These are phyloP conservation scores for Drosophila formosana DNA, from an alignment of 2,888 invertebrate species.

Conservation along the genomic window DNA sequence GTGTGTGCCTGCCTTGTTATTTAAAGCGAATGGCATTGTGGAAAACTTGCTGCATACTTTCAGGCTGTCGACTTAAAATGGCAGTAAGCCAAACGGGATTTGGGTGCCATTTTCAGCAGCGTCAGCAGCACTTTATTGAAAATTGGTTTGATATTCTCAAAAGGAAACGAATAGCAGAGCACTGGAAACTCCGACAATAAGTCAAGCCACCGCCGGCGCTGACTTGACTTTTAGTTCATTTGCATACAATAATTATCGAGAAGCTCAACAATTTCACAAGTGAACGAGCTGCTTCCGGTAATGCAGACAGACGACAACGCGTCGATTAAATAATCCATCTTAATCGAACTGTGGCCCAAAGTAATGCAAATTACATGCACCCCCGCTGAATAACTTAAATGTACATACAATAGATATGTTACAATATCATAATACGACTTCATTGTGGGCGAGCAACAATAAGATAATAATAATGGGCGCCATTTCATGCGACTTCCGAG, in stretches of 20 bases:
- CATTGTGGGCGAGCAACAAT: constrained; percentile 5
- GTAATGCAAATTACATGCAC: not conserved
- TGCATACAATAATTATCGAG: constrained; percentile 53
- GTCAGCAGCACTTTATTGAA: constrained; percentile 52
- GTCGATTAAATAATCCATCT: not conserved
- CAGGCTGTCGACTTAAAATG: constrained; percentile 31
- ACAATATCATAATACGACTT: not conserved
- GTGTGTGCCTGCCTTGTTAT: constrained; percentile 18
- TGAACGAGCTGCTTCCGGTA: constrained; percentile 31
- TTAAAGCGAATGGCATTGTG: constrained; percentile 40
- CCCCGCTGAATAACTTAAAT: constrained; percentile 1
- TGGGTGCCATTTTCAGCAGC: constrained; percentile 18
- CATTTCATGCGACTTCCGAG: constrained; percentile 34
- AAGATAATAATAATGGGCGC: not conserved
- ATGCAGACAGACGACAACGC: not conserved
- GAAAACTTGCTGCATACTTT: constrained; percentile 43
- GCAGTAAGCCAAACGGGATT: constrained; percentile 24
- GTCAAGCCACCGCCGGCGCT: constrained; percentile 18
- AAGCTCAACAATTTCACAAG: constrained; percentile 8
- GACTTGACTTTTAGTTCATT: constrained; percentile 46
- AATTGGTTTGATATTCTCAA: constrained; percentile 20
- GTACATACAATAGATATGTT: not conserved
- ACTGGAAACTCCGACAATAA: constrained; percentile 20
- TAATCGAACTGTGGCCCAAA: not conserved
- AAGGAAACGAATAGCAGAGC: not conserved